Evolutionary conservation across 2,797 vertebrate genomes (phyloP), one percentile per base, ranked within the genome.

Genomic region (Sylvilagus floridanus): DNA sequence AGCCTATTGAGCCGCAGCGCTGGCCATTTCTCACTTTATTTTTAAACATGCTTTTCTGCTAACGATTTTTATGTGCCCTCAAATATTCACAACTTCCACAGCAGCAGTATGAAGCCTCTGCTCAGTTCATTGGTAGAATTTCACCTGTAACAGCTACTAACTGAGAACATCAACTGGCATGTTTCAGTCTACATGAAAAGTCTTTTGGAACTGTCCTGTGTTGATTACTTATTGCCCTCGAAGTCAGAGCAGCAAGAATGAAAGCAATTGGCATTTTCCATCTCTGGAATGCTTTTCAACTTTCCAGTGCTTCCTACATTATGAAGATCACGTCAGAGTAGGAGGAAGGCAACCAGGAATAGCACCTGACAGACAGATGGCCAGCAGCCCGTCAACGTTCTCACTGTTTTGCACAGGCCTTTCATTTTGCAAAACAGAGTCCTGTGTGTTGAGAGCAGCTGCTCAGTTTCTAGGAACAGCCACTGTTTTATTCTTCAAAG

Each of bases 141-240:
- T 90, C 12, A 60, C 63, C 21, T 68, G 3, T 79, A 63, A 77
- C 0, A 16, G 35, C 66, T 90, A 42, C n/a, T 52, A 78, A 73
- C 14, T 37, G 82, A 57, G 83, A 90, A 77, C 73, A 88, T 21
- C 81, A 84, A 32, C 54, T 30, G 26, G 4, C 54, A 69, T 71
- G 94, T 77, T 86, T 42, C 12, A 86, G 42, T 77, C 65, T 63
- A 76, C 13, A 87, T 30, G 37, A 84, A 93, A 84, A 83, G 50
- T 17, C 19, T 52, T 7, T n/a, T 78, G 35, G 7, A 69, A 84
- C 60, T 57, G 6, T 24, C 52, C 68, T 32, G 17, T 3, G 2
- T 9, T 60, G 50, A 69, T 26, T 73, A 73, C 32, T 78, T 87
- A 73, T 30, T 22, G 19, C 7, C 4, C 50, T 2, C 19, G 28